These are phyloP conservation scores for Mellivora capensis DNA, from an alignment of 2,113 vertebrate species.

Conservation along the genomic window DNA sequence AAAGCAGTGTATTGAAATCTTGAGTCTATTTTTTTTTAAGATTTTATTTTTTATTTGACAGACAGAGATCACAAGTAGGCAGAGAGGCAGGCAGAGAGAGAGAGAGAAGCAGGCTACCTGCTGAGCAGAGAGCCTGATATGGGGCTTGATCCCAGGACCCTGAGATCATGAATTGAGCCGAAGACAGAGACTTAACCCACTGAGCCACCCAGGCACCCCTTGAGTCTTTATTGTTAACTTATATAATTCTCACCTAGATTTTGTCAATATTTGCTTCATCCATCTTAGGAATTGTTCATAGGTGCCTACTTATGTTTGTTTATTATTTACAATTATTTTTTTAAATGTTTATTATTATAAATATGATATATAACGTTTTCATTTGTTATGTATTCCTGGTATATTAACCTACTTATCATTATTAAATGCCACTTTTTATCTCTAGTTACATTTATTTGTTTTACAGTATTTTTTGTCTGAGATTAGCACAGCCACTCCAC, in stretches of 20 bases:
- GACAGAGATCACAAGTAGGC: no score
- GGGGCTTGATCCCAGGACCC: no score
- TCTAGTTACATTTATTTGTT: neutral
- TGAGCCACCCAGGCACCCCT: neutral
- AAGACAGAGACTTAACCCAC: no score
- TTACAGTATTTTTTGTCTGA: neutral
- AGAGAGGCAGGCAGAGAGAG: no score
- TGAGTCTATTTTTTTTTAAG: neutral
- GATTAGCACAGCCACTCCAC: neutral
- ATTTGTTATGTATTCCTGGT: neutral
- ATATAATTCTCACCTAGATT: neutral
- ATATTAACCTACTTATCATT: neutral
- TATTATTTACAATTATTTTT: neutral
- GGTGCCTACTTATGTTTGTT: neutral
- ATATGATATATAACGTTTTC: neutral
- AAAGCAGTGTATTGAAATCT: neutral
- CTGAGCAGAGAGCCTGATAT: no score
- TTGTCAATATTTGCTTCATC: neutral
- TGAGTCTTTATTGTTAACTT: neutral
- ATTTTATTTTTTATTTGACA: no score
- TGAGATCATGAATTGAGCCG: no score
- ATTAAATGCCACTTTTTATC: neutral
- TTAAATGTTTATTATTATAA: neutral
- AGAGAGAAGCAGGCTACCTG: no score
- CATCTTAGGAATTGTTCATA: neutral